Conservation (phyloP, 2,888 invertebrate genomes). For the Drosophila pullipes region DNA sequence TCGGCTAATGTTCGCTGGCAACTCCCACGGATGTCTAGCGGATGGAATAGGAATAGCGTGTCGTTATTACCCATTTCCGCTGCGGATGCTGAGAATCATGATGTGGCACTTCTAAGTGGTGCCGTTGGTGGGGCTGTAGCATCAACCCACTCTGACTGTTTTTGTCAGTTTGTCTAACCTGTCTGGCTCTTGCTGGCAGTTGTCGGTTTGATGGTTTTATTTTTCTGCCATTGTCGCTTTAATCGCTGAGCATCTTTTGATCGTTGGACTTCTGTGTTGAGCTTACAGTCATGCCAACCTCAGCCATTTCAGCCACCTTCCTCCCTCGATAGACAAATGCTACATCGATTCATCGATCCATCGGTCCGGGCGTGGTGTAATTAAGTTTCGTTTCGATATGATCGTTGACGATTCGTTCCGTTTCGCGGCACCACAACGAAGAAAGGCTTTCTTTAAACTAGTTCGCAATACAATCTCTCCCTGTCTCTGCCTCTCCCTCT, state of each 20-base stretch:
- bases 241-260: slow-evolving; percentile 29
- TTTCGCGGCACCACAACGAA: slow-evolving; percentile 6
- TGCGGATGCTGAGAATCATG: slow-evolving; percentile 53
- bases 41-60: slow-evolving; percentile 16
- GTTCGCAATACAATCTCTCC: slow-evolving; percentile 51
- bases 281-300: slow-evolving; percentile 9
- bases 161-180: slow-evolving; percentile 14
- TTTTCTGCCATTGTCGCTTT: slow-evolving; percentile 19
- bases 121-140: slow-evolving; percentile 11
- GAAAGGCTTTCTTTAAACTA: slow-evolving; percentile 79
- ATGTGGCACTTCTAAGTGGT: slow-evolving; percentile 22
- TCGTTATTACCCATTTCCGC: slow-evolving; percentile 68
- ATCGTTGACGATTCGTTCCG: slow-evolving; percentile 35
- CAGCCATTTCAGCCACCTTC: background rate
- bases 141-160: slow-evolving; percentile 44
- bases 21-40: slow-evolving; percentile 46
- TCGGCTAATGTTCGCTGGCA: slow-evolving; percentile 11
- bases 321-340: slow-evolving; percentile 24
- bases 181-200: slow-evolving; percentile 10
- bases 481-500: background rate
- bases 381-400: slow-evolving; percentile 39
- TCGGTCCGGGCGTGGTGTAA: slow-evolving; percentile 38
- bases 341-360: slow-evolving; percentile 26
- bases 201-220: slow-evolving; percentile 12
- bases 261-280: slow-evolving; percentile 13